Evolutionary conservation across 1,140 invertebrate species (phyloP).

Genomic region (Drosophila aff.): DNA sequence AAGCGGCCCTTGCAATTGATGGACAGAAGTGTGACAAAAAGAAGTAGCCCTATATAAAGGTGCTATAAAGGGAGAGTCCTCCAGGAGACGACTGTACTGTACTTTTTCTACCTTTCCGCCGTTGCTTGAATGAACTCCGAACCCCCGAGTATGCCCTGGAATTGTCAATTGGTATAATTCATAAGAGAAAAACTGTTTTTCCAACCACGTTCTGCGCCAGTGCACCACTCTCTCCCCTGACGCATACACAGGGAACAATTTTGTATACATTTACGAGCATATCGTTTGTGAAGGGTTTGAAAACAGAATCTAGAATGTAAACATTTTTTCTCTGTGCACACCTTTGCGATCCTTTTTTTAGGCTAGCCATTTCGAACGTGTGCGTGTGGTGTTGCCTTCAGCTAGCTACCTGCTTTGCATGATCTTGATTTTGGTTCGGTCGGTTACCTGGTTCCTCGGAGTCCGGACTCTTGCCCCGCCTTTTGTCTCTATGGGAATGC

Average conservation of each 20-base stretch:
- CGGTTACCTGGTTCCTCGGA: conserved; percentile 52
- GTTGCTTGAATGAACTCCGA: conserved; percentile 27
- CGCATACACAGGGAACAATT: conserved; percentile 10
- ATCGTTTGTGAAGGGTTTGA: neutral
- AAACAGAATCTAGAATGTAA: too few relatives aligned
- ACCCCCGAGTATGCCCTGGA: conserved; percentile 41
- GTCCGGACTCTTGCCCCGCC: conserved; percentile 24
- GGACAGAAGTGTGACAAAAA: conserved; percentile 59
- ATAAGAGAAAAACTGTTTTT: conserved; percentile 72
- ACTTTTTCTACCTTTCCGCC: conserved; percentile 56
- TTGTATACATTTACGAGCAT: neutral
- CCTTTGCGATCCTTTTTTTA: conserved; percentile 36
- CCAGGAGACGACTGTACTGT: conserved; percentile 72
- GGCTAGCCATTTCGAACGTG: conserved; percentile 25
- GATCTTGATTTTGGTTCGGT: conserved; percentile 53
- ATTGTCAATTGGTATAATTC: conserved; percentile 79
- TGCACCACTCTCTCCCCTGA: conserved; percentile 52
- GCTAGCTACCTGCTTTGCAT: conserved; percentile 65
- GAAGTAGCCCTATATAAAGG: conserved; percentile 30
- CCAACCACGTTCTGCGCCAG: conserved; percentile 78
- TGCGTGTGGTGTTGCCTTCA: conserved; percentile 40
- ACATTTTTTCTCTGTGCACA: conserved; percentile 3
- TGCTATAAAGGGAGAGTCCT: conserved; percentile 43
- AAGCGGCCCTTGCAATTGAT: conserved; percentile 58
- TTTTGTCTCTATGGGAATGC: conserved; percentile 52